These are phyloP conservation scores for Leptatherina wallacei DNA, from an alignment of 2,797 vertebrate genomes.

Conservation along the genomic window DNA sequence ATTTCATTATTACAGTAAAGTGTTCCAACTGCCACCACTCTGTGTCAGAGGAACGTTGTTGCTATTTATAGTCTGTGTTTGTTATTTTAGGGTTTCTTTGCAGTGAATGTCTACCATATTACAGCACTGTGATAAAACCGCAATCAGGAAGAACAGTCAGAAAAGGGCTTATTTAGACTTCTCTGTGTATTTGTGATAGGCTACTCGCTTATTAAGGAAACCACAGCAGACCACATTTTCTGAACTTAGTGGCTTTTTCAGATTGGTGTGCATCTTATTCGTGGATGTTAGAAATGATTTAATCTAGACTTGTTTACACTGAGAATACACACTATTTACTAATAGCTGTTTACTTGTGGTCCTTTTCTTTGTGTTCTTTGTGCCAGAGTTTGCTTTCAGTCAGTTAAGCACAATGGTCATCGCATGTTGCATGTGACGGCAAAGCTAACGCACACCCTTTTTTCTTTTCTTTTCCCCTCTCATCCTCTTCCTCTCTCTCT, in stretches of 20 bases:
- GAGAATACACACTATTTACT: constrained; percentile 32
- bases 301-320: constrained; percentile 28
- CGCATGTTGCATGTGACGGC: constrained; percentile 93
- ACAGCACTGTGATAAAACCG: constrained; percentile 54
- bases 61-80: constrained; percentile 59
- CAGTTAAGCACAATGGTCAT: constrained; percentile 67
- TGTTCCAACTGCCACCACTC: constrained; percentile 24
- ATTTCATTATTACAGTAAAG: constrained; percentile 24
- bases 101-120: constrained; percentile 54
- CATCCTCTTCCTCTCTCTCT: constrained; percentile 84
- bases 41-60: background rate
- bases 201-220: constrained; percentile 51
- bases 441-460: constrained; percentile 93
- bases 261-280: constrained; percentile 23
- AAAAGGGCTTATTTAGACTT: constrained; percentile 48
- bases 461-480: constrained; percentile 77
- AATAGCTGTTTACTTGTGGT: constrained; percentile 52
- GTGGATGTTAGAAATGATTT: constrained; percentile 33
- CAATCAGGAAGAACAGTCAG: constrained; percentile 54
- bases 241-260: constrained; percentile 27
- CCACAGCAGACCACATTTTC: constrained; percentile 43
- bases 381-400: constrained; percentile 47
- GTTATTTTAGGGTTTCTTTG: constrained; percentile 38
- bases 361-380: constrained; percentile 43
- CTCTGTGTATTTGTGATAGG: constrained; percentile 55